A percentile compares a stretch with the other conserved stretches of the same genome.
Evolutionary conservation across 2,888 invertebrate genomes (phyloP).

Genomic region (Timandra comae): DNA sequence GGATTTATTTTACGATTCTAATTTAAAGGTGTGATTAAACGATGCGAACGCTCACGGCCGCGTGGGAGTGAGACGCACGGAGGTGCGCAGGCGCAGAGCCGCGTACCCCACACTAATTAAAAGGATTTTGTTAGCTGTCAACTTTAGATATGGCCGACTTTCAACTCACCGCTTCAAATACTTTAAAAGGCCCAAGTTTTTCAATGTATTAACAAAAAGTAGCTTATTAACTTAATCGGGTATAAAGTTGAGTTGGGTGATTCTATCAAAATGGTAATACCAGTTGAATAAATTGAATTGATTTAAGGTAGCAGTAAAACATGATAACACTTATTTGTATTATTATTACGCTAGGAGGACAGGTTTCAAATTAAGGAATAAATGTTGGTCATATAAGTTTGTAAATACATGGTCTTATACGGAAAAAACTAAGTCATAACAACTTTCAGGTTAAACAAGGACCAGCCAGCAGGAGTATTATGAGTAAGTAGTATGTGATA

Average conservation of each 20-base stretch:
- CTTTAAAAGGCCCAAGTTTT: conserved; percentile 7
- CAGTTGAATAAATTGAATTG: conserved; percentile 12
- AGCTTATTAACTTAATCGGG: conserved; percentile 18
- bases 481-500: no score
- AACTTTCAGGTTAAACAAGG: no score
- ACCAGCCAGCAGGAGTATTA: no score
- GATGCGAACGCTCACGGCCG: no score
- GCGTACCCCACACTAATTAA: conserved; percentile 55
- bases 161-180: conserved; percentile 45
- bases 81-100: conserved; percentile 28
- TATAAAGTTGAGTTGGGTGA: conserved; percentile 17
- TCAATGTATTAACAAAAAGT: conserved; percentile 20
- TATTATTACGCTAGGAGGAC: no score
- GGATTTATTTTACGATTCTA: conserved; percentile 20
- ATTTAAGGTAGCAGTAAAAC: conserved; percentile 14
- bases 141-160: conserved; percentile 59
- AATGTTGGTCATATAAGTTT: no score
- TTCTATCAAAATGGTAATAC: neutral
- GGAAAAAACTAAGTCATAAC: no score
- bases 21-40: no score
- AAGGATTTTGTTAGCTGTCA: conserved; percentile 76
- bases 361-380: no score
- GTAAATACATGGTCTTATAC: no score
- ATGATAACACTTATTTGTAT: conserved; percentile 14
- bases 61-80: conserved; percentile 43